Evolutionary conservation across 2,888 invertebrate genomes (phyloP), one percentile per base, ranked within the genome.

Genomic region (Megastigmus dorsalis): DNA sequence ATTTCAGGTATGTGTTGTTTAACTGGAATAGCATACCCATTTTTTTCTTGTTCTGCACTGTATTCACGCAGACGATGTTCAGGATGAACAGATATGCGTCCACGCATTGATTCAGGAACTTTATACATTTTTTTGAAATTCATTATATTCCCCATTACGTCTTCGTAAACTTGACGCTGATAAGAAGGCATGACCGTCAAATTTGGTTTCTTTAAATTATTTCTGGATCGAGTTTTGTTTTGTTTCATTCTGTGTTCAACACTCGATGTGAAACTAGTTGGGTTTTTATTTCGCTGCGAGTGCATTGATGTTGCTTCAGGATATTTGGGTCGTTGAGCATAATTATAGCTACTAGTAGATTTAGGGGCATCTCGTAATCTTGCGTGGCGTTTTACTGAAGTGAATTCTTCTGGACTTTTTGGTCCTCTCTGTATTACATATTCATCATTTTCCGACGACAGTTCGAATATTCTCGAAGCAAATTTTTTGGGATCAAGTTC

Each of bases 81-180:
- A 18, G 45, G 4, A 48, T 66, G 10, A 18, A n/a, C 15, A 43
- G 48, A 18, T n/a, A 9, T 9, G 5, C 26, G 9, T 23, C 26
- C 50, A 10, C 52, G 57, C 4, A 50, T 57, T 13, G 41, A 7
- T 3, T n/a, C 48, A 3, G 41, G 43, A 0, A 66, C 59, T 66
- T 77, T 72, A n/a, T 78, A 74, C 50, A 79, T 74, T 18, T 73
- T 79, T 15, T 80, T 80, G 13, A 82, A 75, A 76, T 85, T 83
- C 60, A 83, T 82, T 10, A 88, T 88, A 2, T 82, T 86, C 1
- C 85, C 85, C 86, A 87, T 86, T 0, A 87, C 86, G 52, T 87
- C 88, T 26, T 88, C 84, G 76, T 88, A 87, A 2, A 86, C 86
- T 50, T 85, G 82, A 9, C 78, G 82, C 26, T 88, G 81, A 75